These are phyloP conservation scores for Drosophila ercepeae DNA, from an alignment of 1,140 invertebrate species.

Conservation along the genomic window DNA sequence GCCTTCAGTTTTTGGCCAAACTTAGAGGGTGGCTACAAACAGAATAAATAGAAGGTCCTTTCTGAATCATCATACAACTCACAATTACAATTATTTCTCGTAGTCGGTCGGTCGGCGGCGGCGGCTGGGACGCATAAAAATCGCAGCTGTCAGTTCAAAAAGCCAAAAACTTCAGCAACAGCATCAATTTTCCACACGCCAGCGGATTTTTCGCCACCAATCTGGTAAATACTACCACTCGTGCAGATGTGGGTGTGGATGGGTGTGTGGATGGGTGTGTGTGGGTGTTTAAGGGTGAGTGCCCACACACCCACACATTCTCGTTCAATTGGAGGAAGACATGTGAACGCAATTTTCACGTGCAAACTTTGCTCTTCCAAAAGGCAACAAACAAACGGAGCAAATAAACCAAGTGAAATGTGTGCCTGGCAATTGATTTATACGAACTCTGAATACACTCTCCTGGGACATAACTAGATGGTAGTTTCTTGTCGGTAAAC, in stretches of 20 bases:
- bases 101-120: conserved; percentile 25
- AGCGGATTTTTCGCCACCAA: conserved; percentile 56
- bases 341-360: conserved; percentile 77
- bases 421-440: conserved; percentile 14
- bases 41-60: conserved; percentile 1
- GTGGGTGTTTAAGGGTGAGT: too few relatives aligned
- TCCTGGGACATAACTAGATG: not conserved
- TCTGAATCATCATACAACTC: conserved; percentile 43
- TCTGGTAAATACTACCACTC: conserved; percentile 22
- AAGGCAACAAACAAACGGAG: conserved; percentile 57
- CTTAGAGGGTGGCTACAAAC: not conserved
- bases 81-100: conserved; percentile 77
- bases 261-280: too few relatives aligned
- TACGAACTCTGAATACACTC: conserved; percentile 46
- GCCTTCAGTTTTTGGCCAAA: conserved; percentile 9
- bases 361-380: conserved; percentile 68
- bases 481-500: not conserved
- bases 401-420: conserved; percentile 63
- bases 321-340: conserved; percentile 47
- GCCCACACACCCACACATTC: conserved; percentile 10
- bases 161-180: conserved; percentile 78
- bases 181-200: conserved; percentile 75
- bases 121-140: conserved; percentile 69
- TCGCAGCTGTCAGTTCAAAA: conserved; percentile 81
- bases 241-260: too few relatives aligned